Percentiles rank a stretch among this genome's conserved stretches.
Evolutionary conservation across 2,797 vertebrate species (phyloP).

Genomic region (Melanotaenia trifasciata): DNA sequence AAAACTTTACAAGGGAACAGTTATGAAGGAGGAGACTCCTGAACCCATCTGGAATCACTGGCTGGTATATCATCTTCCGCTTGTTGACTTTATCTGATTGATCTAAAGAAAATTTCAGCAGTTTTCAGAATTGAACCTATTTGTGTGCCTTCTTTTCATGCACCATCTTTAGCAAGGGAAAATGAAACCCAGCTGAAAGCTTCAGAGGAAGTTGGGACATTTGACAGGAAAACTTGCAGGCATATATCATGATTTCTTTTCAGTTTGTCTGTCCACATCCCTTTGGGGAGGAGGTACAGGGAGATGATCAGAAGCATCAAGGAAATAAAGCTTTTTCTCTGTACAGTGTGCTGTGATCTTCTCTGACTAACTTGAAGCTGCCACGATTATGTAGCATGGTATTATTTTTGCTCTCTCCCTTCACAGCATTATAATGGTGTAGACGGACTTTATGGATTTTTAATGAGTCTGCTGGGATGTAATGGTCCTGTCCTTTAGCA

Average conservation of each 20-base stretch:
- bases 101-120: background rate
- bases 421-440: constrained; percentile 31
- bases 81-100: constrained; percentile 1
- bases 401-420: constrained; percentile 50
- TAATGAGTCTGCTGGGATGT: constrained; percentile 34
- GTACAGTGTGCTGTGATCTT: background rate
- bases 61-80: constrained; percentile 12
- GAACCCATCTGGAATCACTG: constrained; percentile 8
- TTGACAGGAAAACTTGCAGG: constrained; percentile 22
- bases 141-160: background rate
- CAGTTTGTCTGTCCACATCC: constrained; percentile 17
- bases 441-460: constrained; percentile 33
- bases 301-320: background rate
- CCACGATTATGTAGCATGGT: constrained; percentile 22
- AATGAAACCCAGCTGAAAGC: constrained; percentile 28
- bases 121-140: background rate
- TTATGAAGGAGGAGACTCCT: constrained; percentile 11
- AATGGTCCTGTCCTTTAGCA: constrained; percentile 11
- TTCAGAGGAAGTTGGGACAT: background rate
- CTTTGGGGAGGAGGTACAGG: constrained; percentile 1
- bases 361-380: constrained; percentile 1
- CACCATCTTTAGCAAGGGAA: constrained; percentile 28
- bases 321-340: constrained; percentile 5
- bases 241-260: constrained; percentile 10
- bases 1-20: constrained; percentile 4